Conservation (phyloP, 2,797 vertebrate species). For the Lacerta viridis region DNA sequence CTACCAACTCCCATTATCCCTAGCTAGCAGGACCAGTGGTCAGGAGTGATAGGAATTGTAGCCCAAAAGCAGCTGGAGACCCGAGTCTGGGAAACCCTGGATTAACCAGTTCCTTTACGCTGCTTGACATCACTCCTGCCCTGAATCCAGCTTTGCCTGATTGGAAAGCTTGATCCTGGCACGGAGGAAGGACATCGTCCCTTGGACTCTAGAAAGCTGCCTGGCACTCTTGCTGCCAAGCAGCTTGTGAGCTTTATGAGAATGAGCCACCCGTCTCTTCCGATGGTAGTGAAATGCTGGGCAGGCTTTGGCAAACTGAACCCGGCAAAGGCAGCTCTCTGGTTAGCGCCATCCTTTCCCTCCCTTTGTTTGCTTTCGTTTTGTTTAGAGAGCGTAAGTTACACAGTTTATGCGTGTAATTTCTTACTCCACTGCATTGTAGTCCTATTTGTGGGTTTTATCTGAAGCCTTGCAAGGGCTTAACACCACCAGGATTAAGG, state of each 20-base stretch:
- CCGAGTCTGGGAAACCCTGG: no score
- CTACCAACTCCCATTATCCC: no score
- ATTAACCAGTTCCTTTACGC: not conserved
- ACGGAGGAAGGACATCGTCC: no score
- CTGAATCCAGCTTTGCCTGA: not conserved
- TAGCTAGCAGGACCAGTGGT: no score
- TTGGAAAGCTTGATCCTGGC: not conserved
- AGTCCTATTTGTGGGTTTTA: not conserved
- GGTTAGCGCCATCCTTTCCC: not conserved
- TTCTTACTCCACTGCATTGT: not conserved
- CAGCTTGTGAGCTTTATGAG: not conserved
- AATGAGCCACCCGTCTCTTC: not conserved
- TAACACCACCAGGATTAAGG: slow-evolving; percentile 1
- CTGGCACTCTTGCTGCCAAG: not conserved
- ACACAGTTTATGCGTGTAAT: not conserved
- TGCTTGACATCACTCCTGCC: not conserved
- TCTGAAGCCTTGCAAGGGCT: not conserved
- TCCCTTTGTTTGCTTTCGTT: not conserved
- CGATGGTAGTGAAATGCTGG: not conserved
- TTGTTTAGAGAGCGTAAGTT: not conserved
- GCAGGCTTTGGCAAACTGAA: not conserved
- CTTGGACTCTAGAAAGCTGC: not conserved
- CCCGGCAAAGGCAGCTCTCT: not conserved
- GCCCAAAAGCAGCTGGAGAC: no score
- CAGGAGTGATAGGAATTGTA: no score